Conservation (phyloP, 2,113 vertebrate genomes). For the Condylura cristata region DNA sequence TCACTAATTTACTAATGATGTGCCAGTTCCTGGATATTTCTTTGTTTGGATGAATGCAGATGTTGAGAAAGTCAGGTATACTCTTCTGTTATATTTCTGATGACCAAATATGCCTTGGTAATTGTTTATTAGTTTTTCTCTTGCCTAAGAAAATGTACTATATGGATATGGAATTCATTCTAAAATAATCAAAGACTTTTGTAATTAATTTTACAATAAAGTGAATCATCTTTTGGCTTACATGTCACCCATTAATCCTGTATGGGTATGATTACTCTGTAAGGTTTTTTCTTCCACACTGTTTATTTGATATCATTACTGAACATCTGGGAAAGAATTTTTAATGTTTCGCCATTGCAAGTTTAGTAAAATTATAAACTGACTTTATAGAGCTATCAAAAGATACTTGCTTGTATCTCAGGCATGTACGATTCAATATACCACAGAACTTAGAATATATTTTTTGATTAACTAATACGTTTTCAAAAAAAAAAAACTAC, state of each 20-base stretch:
- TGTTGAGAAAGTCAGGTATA: background rate
- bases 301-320: constrained; percentile 49
- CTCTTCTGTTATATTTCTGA: background rate
- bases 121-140: constrained; percentile 59
- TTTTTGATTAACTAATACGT: background rate
- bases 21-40: background rate
- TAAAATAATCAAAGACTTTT: constrained; percentile 65
- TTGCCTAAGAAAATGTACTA: constrained; percentile 23
- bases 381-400: constrained; percentile 18
- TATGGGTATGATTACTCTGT: constrained; percentile 62
- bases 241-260: background rate
- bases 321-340: background rate
- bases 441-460: background rate
- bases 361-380: constrained; percentile 43
- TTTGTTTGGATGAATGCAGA: background rate
- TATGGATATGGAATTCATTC: constrained; percentile 42
- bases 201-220: constrained; percentile 59
- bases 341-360: background rate
- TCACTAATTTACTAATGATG: background rate
- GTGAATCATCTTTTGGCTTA: constrained; percentile 54
- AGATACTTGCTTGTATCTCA: background rate
- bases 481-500: background rate
- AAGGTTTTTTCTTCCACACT: constrained; percentile 57
- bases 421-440: background rate
- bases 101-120: constrained; percentile 39